Conservation (phyloP, 2,113 vertebrate species). For the Prietella phreatophila region DNA sequence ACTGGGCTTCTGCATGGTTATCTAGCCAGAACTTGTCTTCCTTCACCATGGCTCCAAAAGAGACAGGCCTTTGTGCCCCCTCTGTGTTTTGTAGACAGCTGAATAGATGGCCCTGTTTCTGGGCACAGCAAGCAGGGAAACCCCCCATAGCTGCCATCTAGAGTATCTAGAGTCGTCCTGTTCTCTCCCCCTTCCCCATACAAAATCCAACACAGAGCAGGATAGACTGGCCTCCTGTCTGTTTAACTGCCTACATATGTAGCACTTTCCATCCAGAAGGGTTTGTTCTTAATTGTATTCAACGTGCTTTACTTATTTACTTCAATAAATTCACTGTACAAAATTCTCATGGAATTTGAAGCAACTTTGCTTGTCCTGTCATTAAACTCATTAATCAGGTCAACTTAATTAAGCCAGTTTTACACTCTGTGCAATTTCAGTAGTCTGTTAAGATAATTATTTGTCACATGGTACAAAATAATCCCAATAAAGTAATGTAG, state of each 20-base stretch:
- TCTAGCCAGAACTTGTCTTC: conserved; percentile 24
- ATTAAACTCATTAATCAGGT: background rate
- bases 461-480: background rate
- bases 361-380: background rate
- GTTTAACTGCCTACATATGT: background rate
- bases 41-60: conserved; percentile 32
- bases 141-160: conserved; percentile 25
- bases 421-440: background rate
- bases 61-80: conserved; percentile 44
- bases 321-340: background rate
- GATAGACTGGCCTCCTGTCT: conserved; percentile 1
- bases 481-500: background rate
- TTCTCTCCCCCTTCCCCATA: background rate
- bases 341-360: background rate
- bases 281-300: background rate
- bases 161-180: background rate
- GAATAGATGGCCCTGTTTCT: conserved; percentile 54
- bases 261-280: background rate
- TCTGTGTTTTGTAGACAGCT: conserved; percentile 29
- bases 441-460: background rate
- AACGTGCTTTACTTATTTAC: background rate
- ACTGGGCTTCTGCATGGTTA: conserved; percentile 31
- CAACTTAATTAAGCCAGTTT: background rate
- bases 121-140: conserved; percentile 27
- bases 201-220: background rate